These are phyloP conservation scores for Drosophila macrothrix DNA, from an alignment of 2,888 invertebrate species.

Conservation along the genomic window DNA sequence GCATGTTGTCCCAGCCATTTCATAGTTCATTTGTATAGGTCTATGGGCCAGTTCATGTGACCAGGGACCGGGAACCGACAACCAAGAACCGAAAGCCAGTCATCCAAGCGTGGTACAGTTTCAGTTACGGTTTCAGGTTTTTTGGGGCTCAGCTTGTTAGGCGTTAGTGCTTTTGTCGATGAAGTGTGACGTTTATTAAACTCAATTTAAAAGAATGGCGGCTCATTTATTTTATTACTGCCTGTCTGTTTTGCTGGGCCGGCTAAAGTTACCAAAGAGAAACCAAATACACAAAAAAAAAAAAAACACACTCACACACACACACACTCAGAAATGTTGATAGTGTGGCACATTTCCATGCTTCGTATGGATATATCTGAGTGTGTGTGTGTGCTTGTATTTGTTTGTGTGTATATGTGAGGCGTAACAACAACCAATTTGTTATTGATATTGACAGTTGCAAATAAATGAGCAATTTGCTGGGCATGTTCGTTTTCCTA, in stretches of 20 bases:
- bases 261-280: conserved; percentile 68
- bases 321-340: conserved; percentile 54
- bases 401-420: conserved; percentile 49
- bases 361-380: neutral
- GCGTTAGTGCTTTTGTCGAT: conserved; percentile 74
- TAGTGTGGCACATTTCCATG: conserved; percentile 72
- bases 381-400: conserved; percentile 22
- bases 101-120: conserved; percentile 69
- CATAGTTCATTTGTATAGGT: conserved; percentile 78
- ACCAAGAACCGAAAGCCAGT: conserved; percentile 31
- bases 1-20: conserved; percentile 77
- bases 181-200: conserved; percentile 81
- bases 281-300: conserved; percentile 46
- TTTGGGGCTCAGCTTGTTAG: conserved; percentile 48
- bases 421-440: conserved; percentile 79
- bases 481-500: conserved; percentile 47
- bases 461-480: conserved; percentile 81
- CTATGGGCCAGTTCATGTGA: conserved; percentile 22
- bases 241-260: conserved; percentile 65
- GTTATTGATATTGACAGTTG: conserved; percentile 82
- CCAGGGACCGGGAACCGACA: conserved; percentile 16
- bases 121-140: conserved; percentile 54
- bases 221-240: conserved; percentile 81
- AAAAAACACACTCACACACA: conserved; percentile 8
- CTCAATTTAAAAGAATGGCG: conserved; percentile 81